A percentile compares a stretch with the other conserved stretches of the same genome.
phyloP scores from a whole-genome alignment of 2,888 invertebrate species.

The Heliothis peltigera region DNA sequence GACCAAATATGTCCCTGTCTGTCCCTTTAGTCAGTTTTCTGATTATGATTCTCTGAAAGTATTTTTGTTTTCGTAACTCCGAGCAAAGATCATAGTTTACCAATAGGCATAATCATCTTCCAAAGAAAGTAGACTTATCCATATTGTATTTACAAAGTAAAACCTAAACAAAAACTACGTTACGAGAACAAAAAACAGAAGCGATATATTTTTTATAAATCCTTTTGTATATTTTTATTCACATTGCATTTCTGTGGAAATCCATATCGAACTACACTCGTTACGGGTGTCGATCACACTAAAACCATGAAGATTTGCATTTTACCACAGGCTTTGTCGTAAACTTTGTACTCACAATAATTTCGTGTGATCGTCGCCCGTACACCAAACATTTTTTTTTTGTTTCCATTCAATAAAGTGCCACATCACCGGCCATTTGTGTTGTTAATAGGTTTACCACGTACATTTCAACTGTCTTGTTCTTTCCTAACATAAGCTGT shows the following conservation, averaged over 20 bases:
- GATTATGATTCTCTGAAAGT: constrained; percentile 20
- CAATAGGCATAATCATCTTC: neutral
- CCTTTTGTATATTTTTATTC: constrained; percentile 25
- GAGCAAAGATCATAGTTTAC: neutral
- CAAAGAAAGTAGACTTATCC: neutral
- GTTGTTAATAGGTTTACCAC: constrained; percentile 41
- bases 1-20: constrained; percentile 7
- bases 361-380: constrained; percentile 38
- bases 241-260: constrained; percentile 48
- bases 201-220: constrained; percentile 12
- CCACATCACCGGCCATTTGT: constrained; percentile 48
- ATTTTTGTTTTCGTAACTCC: constrained; percentile 45
- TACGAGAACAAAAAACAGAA: constrained; percentile 43
- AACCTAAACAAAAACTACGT: constrained; percentile 4
- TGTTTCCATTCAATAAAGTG: constrained; percentile 38
- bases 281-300: constrained; percentile 51
- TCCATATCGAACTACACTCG: constrained; percentile 43
- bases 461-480: constrained; percentile 59
- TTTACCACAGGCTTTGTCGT: constrained; percentile 6
- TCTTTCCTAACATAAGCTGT: constrained; percentile 60
- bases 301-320: constrained; percentile 31
- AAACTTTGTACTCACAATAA: constrained; percentile 6
- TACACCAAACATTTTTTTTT: constrained; percentile 36
- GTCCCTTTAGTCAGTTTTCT: constrained; percentile 29
- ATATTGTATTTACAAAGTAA: neutral